Percentiles rank a stretch among this genome's conserved stretches.
These are phyloP conservation scores for Sceloporus tristichus DNA, from an alignment of 2,113 vertebrate genomes.

Conservation along the genomic window DNA sequence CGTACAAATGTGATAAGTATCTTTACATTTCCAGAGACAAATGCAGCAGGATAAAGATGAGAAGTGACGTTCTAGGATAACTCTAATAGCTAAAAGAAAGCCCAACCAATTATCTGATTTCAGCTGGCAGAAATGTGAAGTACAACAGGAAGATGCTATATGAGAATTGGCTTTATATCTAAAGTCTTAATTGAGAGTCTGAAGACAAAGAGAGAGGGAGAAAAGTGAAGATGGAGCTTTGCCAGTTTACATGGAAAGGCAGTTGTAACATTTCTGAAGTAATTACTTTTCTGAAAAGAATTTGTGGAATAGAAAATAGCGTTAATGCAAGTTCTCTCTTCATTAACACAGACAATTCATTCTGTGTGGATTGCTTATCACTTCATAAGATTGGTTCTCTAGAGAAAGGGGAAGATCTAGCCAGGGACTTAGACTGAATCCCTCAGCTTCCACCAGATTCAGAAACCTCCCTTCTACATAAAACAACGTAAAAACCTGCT, in stretches of 20 bases:
- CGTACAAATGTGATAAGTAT: conserved; percentile 2
- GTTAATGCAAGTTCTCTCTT: conserved; percentile 42
- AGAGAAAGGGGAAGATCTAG: not conserved
- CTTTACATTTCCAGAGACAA: conserved; percentile 27
- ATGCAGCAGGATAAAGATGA: conserved; percentile 11
- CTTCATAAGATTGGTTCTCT: conserved; percentile 52
- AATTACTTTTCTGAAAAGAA: conserved; percentile 63
- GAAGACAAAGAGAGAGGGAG: not conserved
- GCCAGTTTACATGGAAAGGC: conserved; percentile 30
- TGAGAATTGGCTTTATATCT: conserved; percentile 46
- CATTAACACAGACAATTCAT: conserved; percentile 59
- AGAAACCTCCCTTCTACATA: no score
- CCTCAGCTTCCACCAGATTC: no score
- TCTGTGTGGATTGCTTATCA: conserved; percentile 47
- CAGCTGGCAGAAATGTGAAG: conserved; percentile 45
- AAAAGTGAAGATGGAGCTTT: conserved; percentile 46
- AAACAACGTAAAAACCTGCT: no score
- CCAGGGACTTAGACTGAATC: no score
- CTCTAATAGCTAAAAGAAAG: conserved; percentile 24
- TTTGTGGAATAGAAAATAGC: not conserved
- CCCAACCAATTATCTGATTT: conserved; percentile 40
- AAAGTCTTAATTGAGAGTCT: conserved; percentile 40
- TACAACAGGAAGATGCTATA: conserved; percentile 34
- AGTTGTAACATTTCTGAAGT: conserved; percentile 48
- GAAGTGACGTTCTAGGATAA: conserved; percentile 19